These are phyloP conservation scores for Psephotus haematonotus DNA, from an alignment of 2,113 vertebrate genomes.

Conservation along the genomic window DNA sequence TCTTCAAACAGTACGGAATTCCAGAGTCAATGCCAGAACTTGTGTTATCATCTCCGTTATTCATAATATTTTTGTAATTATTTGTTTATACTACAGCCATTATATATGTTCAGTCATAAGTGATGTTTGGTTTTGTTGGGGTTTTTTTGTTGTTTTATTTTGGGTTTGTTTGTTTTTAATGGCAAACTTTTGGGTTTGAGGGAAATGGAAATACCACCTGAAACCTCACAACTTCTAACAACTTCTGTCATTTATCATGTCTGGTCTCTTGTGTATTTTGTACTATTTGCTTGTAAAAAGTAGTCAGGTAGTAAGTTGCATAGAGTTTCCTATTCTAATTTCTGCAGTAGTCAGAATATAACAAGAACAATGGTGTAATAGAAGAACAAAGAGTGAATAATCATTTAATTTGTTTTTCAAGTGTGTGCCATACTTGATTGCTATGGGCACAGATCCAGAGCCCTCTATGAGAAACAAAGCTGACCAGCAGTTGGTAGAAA, in stretches of 20 bases:
- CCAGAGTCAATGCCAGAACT: background rate
- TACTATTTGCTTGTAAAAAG: background rate
- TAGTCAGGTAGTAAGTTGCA: background rate
- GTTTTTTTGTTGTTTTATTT: background rate
- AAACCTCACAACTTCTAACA: background rate
- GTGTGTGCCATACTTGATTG: conserved; percentile 99
- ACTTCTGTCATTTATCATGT: background rate
- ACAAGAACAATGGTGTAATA: background rate
- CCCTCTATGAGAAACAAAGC: conserved; percentile 97
- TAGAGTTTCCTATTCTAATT: background rate
- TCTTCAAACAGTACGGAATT: background rate
- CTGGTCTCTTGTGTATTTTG: background rate
- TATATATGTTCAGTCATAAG: background rate
- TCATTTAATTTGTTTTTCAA: conserved; percentile 62
- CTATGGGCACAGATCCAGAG: conserved; percentile 98
- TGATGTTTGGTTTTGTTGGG: background rate
- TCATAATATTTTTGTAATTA: background rate
- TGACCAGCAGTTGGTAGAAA: conserved; percentile 96
- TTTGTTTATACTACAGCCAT: background rate
- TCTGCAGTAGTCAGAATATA: background rate
- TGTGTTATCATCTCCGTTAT: background rate
- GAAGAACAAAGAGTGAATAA: conserved; percentile 8
- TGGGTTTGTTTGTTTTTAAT: background rate
- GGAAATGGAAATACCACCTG: background rate
- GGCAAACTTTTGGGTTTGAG: background rate